Percentiles rank a stretch among this genome's conserved stretches.
Conservation (phyloP, 1,140 invertebrate genomes). For the Drosophila pallidifrons region DNA sequence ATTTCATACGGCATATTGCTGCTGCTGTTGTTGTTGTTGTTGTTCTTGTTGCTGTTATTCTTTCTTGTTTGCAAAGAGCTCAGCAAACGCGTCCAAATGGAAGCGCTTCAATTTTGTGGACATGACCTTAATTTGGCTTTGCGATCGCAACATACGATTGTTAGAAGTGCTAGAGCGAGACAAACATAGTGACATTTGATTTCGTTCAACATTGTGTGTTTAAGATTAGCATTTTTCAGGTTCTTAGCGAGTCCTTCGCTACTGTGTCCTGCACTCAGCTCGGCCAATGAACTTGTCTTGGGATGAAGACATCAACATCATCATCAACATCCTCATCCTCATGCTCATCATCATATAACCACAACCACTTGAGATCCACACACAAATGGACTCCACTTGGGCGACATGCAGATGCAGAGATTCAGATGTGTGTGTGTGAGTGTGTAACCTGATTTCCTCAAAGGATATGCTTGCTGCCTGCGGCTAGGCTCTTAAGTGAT, state of each 20-base stretch:
- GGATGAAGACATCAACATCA: slow-evolving; percentile 25
- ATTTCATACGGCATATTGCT: slow-evolving; percentile 68
- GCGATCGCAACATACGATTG: background rate
- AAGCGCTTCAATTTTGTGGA: slow-evolving; percentile 34
- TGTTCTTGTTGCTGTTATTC: slow-evolving; percentile 15
- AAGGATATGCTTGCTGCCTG: slow-evolving; percentile 68
- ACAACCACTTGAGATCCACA: slow-evolving; percentile 56
- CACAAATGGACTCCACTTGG: slow-evolving; percentile 31
- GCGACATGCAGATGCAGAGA: slow-evolving; percentile 11
- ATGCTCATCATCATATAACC: slow-evolving; percentile 16
- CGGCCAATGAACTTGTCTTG: slow-evolving; percentile 71
- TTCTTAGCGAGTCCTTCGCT: slow-evolving; percentile 31
- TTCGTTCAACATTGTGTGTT: background rate
- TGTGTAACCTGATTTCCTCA: slow-evolving; percentile 73
- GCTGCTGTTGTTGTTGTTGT: slow-evolving; percentile 17
- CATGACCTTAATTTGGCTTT: slow-evolving; percentile 51
- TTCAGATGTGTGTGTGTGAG: slow-evolving; percentile 10
- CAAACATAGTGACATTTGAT: background rate
- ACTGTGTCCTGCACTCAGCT: slow-evolving; percentile 29
- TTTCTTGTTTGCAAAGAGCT: slow-evolving; percentile 35
- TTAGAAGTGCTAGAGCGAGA: slow-evolving; percentile 15
- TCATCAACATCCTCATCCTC: too few species aligned
- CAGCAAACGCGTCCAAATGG: slow-evolving; percentile 55
- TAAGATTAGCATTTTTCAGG: background rate
- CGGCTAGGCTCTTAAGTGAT: slow-evolving; percentile 72